Evolutionary conservation across 1,140 invertebrate genomes (phyloP), one percentile per base, ranked within the genome.

Genomic region (Drosophila dunni): DNA sequence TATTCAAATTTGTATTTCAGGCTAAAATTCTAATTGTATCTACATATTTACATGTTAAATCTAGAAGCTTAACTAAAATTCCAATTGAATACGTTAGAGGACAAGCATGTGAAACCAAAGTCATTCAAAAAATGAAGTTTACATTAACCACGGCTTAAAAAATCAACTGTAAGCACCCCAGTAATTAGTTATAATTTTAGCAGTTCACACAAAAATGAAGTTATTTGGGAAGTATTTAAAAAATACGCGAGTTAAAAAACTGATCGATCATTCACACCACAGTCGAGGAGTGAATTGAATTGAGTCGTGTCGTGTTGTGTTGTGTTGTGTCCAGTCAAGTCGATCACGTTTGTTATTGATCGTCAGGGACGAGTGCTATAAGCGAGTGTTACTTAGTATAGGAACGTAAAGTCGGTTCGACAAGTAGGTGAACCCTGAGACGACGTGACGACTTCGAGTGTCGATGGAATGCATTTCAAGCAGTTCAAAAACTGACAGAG

Each of bases 291-390:
- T 17, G 20, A 17, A 44, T 29, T 4, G 13, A 40, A 46, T 29
- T 29, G 9, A 46, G 20, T 29, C 3, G 24, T 2, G 24, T 61
- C 60, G 17, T 20, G 17, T 20, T 2, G 17, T 20, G 17, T 20
- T 2, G 17, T 20, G 17, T 29, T 4, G 24, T 29, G 24, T 61
- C 45, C 45, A 48, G 46, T 51, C 20, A 36, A 20, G 34, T 20
- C 51, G 61, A 46, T 63, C 61, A 63, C 46, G 60, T 62, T 50
- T 48, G 33, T 61, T 53, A 36, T n/a, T 46, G 45, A 50, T 50
- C 45, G 45, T 20, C 58, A 62, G 58, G 58, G 58, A 62, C 58
- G 17, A 34, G 33, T 36, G 33, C 36, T 8, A 29, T 29, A 29
- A 5, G 2, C 6, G 24, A 29, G 24, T 29, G 24, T 6, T 29